Base-by-base conservation (phyloP, 2,797 vertebrate genomes). In the Tokudaia tokunoshimensis region DNA sequence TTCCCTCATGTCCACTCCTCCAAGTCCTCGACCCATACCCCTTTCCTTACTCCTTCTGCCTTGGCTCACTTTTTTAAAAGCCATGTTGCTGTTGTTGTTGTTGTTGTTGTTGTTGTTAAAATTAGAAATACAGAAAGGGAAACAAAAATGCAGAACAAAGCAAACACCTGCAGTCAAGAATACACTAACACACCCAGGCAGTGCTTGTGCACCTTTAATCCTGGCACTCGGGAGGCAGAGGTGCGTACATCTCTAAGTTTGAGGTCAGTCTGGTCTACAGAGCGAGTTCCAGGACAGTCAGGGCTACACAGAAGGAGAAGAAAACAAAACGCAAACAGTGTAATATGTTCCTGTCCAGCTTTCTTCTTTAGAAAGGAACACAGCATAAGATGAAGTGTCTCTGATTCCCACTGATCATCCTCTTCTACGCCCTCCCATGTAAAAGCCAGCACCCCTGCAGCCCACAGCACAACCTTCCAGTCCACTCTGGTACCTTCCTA, bases 101-200 rank as follows among this genome's bases (percentile, higher is more conserved):
- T 24, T 75, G 37, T 12, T 75, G 37, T 12, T 75, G 20, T 76
- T 89, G 80, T 20, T 84, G 63, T 79, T 79, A n/a, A 89, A 89
- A 87, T 34, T 80, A 92, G 94, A 97, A 92, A 74, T 41, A 85
- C 4, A 90, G 10, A 37, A n/a, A 79, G 31, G 92, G 65, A 88
- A 9, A 82, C 76, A 65, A 95, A 94, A 92, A 57, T 57, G 59
- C 7, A 86, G 14, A 92, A 89, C 34, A 80, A 83, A 81, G 65
- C 31, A 41, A 95, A 47, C 11, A 47, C 67, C n/a, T 92, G 34
- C 31, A 19, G 37, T 57, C 14, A 52, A 89, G 88, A 91, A 29
- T n/a, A 61, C 2, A 57, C 47, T 85, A 65, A 11, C 2, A 61
- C 41, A 76, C 44, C 24, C 44, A 29, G 44, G 37, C 41, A 3